A percentile compares a stretch with the other conserved stretches of the same genome.
These are phyloP conservation scores for Cephalopachus bancanus DNA, from an alignment of 2,797 vertebrate genomes.

Conservation along the genomic window DNA sequence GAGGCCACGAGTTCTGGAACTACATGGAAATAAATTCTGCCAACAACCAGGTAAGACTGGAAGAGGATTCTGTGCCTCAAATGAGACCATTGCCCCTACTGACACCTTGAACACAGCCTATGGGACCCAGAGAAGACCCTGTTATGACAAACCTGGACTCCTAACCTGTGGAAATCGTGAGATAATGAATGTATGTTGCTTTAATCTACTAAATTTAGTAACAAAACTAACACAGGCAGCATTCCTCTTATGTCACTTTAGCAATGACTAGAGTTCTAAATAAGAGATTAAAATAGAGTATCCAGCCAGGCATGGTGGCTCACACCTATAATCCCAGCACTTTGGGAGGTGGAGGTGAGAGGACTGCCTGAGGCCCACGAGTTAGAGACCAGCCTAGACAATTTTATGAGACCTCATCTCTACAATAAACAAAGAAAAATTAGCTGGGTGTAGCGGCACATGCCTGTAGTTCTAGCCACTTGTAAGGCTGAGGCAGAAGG, in stretches of 20 bases:
- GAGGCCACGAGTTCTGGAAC: neutral
- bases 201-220: conserved; percentile 46
- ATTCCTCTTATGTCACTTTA: conserved; percentile 20
- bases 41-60: neutral
- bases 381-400: too few relatives aligned
- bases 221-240: conserved; percentile 54
- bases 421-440: too few relatives aligned
- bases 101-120: neutral
- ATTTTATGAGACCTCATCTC: too few relatives aligned
- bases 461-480: too few relatives aligned
- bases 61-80: neutral
- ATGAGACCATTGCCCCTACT: neutral
- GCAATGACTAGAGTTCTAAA: conserved; percentile 36
- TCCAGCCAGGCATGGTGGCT: neutral
- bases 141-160: neutral
- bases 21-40: conserved; percentile 34
- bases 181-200: neutral
- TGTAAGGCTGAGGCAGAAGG: too few relatives aligned
- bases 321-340: too few relatives aligned
- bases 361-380: too few relatives aligned
- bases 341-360: too few relatives aligned
- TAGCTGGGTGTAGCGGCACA: too few relatives aligned
- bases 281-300: conserved; percentile 28
- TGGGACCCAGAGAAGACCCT: neutral
- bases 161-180: neutral